Conservation (phyloP, 2,888 invertebrate genomes). For the Uropetala carovei region DNA sequence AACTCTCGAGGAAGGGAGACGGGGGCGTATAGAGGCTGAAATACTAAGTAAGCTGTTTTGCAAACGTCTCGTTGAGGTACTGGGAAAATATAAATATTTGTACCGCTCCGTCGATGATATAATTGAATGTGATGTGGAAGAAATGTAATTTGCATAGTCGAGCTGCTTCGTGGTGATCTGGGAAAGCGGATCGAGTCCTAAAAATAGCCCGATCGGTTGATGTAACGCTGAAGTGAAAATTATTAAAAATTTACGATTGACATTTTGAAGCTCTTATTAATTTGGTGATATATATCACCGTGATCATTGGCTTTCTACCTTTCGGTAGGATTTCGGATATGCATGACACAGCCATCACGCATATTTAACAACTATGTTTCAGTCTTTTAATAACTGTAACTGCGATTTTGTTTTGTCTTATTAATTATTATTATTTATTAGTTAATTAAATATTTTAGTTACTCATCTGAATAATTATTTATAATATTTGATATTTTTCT, state of each 20-base stretch:
- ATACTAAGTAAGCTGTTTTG: not conserved
- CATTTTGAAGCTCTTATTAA: not conserved
- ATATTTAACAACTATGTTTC: too few species aligned
- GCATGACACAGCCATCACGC: too few species aligned
- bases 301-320: too few species aligned
- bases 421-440: too few species aligned
- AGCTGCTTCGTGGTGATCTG: not conserved
- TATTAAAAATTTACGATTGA: not conserved
- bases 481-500: too few species aligned
- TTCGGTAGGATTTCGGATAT: too few species aligned
- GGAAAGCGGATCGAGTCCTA: not conserved
- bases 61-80: not conserved
- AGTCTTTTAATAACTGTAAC: too few species aligned
- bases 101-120: not conserved
- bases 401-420: too few species aligned
- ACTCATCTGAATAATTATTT: too few species aligned
- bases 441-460: too few species aligned
- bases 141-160: not conserved
- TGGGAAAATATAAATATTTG: not conserved
- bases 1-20: not conserved
- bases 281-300: too few species aligned
- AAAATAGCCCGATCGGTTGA: not conserved
- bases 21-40: not conserved
- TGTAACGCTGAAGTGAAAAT: not conserved
- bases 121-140: not conserved